These are phyloP conservation scores for Atta texana DNA, from an alignment of 1,140 invertebrate species.

Conservation along the genomic window DNA sequence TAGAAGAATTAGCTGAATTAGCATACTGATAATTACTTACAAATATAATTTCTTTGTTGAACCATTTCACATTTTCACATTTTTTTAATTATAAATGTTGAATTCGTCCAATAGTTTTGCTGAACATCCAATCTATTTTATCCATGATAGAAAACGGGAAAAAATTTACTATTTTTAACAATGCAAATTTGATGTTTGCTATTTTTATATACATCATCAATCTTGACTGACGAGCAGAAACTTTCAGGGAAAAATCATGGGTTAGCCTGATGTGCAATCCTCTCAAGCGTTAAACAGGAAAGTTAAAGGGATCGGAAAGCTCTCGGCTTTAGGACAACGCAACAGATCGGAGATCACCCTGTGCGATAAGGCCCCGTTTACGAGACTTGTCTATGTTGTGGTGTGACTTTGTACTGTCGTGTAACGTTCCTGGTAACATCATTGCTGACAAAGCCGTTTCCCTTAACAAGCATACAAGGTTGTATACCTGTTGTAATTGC, in stretches of 20 bases:
- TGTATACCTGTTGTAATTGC: slow-evolving; percentile 50
- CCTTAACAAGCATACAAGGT: slow-evolving; percentile 53
- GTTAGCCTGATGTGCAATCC: background rate
- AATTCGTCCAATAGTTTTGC: no score
- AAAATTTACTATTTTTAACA: background rate
- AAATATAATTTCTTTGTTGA: no score
- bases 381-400: slow-evolving; percentile 43
- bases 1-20: no score
- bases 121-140: no score
- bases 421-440: slow-evolving; percentile 56
- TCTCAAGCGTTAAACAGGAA: background rate
- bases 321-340: slow-evolving; percentile 12
- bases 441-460: slow-evolving; percentile 63
- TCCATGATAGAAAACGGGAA: background rate
- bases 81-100: no score
- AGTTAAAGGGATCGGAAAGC: slow-evolving; percentile 32
- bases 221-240: background rate
- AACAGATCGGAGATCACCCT: slow-evolving; percentile 20
- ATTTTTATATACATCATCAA: slow-evolving; percentile 3
- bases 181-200: no score
- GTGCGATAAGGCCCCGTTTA: slow-evolving; percentile 26
- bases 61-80: no score
- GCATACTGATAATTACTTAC: no score
- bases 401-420: slow-evolving; percentile 36
- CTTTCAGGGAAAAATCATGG: slow-evolving; percentile 5